Evolutionary conservation across 2,797 vertebrate genomes (phyloP).

Genomic region (Molossus molossus): DNA sequence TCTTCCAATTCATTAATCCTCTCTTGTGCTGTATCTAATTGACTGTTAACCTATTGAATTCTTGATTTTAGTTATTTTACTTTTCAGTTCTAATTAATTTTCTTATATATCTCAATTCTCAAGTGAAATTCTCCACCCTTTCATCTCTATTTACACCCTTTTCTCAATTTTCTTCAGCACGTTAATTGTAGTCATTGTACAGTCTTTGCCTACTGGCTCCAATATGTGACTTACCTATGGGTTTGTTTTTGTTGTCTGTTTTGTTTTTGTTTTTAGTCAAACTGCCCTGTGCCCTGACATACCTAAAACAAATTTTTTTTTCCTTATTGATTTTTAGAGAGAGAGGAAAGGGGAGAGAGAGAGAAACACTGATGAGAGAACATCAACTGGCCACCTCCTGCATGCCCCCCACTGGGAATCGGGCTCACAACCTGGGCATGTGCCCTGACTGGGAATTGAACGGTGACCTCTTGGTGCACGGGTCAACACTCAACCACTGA

Average conservation of each 20-base stretch:
- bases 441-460: too few species aligned
- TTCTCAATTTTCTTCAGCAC: background rate
- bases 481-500: too few species aligned
- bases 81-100: background rate
- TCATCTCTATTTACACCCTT: background rate
- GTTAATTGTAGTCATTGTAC: background rate
- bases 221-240: background rate
- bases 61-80: background rate
- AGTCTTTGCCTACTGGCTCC: background rate
- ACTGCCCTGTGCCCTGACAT: background rate
- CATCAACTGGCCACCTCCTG: too few species aligned
- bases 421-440: too few species aligned
- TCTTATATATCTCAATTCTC: background rate
- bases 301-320: background rate
- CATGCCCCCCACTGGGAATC: too few species aligned
- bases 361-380: too few species aligned
- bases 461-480: too few species aligned
- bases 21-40: background rate
- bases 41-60: background rate
- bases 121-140: background rate
- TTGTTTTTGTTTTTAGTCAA: background rate
- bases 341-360: too few species aligned
- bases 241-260: background rate
- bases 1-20: background rate
- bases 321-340: too few species aligned